phyloP scores from a whole-genome alignment of 2,113 vertebrate species.

The Laticauda colubrina region DNA sequence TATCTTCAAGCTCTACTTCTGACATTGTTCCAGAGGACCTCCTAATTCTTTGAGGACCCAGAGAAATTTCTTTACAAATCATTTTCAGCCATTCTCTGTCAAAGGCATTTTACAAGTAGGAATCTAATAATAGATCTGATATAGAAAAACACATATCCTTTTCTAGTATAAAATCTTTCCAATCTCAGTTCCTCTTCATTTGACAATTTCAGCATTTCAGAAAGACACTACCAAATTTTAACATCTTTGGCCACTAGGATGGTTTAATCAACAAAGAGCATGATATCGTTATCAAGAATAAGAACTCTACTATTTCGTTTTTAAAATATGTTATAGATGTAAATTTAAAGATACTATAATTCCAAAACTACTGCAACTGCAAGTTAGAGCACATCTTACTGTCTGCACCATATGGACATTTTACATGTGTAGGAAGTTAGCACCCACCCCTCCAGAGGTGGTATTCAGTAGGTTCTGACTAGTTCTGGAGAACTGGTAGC shows the following conservation, averaged over 20 bases:
- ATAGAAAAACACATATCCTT: neutral
- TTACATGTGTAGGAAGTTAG: no score
- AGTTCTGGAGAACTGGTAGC: no score
- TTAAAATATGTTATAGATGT: neutral
- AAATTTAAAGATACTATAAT: neutral
- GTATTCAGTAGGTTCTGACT: no score
- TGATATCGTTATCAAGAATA: neutral
- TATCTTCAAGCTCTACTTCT: neutral
- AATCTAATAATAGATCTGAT: neutral
- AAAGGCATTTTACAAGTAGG: neutral
- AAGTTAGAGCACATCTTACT: neutral
- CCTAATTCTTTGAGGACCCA: neutral
- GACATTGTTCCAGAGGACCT: neutral
- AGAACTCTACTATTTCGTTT: neutral
- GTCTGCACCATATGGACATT: neutral
- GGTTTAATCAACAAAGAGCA: neutral
- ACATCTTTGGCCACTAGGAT: neutral
- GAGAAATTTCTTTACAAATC: neutral
- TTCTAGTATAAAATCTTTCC: neutral
- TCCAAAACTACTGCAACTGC: neutral
- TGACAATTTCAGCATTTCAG: neutral
- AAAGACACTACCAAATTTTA: neutral
- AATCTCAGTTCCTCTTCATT: neutral
- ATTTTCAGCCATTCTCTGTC: neutral
- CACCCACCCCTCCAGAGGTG: no score